These are phyloP conservation scores for Mesorhabditis spiculigera DNA, from an alignment of 2,888 invertebrate species.

Conservation along the genomic window DNA sequence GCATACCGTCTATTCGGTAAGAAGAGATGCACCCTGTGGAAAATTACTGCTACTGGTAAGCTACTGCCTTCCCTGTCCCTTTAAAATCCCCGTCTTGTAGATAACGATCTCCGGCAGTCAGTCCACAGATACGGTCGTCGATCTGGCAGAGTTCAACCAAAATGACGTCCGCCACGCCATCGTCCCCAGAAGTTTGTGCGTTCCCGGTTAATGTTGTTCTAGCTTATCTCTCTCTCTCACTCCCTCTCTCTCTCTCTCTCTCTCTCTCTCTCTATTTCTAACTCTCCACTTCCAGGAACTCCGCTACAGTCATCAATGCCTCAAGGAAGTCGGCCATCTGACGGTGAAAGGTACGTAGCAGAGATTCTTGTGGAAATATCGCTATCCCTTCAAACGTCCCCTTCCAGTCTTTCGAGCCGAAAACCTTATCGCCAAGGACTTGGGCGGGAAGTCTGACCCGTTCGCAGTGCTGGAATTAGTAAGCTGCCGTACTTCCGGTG, in stretches of 20 bases:
- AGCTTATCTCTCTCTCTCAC: too few relatives aligned
- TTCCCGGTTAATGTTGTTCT: neutral
- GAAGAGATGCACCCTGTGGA: slow-evolving; percentile 69
- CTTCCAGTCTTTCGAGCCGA: slow-evolving; percentile 72
- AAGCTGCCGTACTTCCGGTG: too few relatives aligned
- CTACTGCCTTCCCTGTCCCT: too few relatives aligned
- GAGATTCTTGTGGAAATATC: too few relatives aligned
- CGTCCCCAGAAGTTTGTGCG: slow-evolving; percentile 31
- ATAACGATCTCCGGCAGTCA: slow-evolving; percentile 92
- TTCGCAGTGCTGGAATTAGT: slow-evolving; percentile 83
- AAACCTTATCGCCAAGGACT: slow-evolving; percentile 86
- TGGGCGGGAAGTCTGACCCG: slow-evolving; percentile 90
- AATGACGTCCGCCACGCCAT: slow-evolving; percentile 34
- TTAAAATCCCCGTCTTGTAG: too few relatives aligned
- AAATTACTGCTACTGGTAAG: slow-evolving; percentile 61
- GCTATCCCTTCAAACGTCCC: too few relatives aligned
- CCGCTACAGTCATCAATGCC: slow-evolving; percentile 71
- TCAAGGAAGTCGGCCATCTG: slow-evolving; percentile 85
- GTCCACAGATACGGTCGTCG: slow-evolving; percentile 87
- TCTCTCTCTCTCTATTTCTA: neutral
- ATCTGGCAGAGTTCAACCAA: slow-evolving; percentile 67
- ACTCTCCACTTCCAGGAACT: slow-evolving; percentile 66
- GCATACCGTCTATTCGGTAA: slow-evolving; percentile 67
- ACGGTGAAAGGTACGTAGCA: slow-evolving; percentile 73
- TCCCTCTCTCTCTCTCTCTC: too few relatives aligned